Percentiles rank a stretch among this genome's conserved stretches.
phyloP scores from a whole-genome alignment of 2,113 vertebrate genomes.

The Centropristis striata region DNA sequence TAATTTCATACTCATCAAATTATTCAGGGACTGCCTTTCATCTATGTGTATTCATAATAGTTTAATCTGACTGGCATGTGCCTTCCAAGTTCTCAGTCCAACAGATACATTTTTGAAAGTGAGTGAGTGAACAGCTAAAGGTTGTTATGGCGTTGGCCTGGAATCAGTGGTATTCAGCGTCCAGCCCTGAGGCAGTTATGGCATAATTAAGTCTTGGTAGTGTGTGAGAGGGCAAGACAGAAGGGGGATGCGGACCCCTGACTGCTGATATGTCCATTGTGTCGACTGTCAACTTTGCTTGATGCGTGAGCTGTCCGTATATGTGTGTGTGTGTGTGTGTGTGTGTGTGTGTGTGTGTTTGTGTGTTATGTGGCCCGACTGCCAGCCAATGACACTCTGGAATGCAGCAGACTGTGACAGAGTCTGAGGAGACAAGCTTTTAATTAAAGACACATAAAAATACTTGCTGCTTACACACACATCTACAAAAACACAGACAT shows the following conservation, averaged over 20 bases:
- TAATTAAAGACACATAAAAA: constrained; percentile 65
- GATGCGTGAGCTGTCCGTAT: constrained; percentile 45
- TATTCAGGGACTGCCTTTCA: no score
- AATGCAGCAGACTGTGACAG: constrained; percentile 51
- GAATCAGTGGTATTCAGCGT: constrained; percentile 73
- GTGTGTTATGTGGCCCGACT: constrained; percentile 41
- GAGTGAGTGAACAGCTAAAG: constrained; percentile 30
- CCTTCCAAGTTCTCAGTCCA: constrained; percentile 12
- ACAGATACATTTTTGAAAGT: constrained; percentile 20
- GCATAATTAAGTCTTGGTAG: constrained; percentile 68
- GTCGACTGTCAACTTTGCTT: constrained; percentile 70
- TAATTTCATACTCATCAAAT: background rate
- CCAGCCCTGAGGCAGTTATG: constrained; percentile 63
- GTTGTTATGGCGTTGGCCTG: constrained; percentile 60
- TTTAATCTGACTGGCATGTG: background rate
- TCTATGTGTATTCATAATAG: constrained; percentile 5
- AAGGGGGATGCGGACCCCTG: constrained; percentile 61
- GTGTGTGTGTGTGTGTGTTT: constrained; percentile 43
- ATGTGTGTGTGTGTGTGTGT: constrained; percentile 34
- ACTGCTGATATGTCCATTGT: constrained; percentile 73
- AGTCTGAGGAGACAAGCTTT: constrained; percentile 54
- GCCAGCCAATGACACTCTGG: constrained; percentile 46
- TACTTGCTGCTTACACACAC: constrained; percentile 13
- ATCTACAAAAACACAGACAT: constrained; percentile 41
- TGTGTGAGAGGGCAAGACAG: constrained; percentile 49